A percentile compares a stretch with the other conserved stretches of the same genome.
Evolutionary conservation across 2,888 invertebrate genomes (phyloP).

Genomic region (Drosophila phalerata): DNA sequence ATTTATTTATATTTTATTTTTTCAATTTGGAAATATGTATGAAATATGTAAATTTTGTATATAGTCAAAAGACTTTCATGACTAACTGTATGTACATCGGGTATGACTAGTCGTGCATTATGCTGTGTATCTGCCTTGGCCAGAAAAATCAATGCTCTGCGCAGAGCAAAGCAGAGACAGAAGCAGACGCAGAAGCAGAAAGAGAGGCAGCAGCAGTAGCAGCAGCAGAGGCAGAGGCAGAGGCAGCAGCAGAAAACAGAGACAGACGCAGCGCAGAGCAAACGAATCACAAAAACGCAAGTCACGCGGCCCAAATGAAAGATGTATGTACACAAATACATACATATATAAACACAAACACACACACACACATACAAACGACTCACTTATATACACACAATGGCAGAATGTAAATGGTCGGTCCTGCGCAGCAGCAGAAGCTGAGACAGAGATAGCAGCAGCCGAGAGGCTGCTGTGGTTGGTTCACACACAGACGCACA

Average conservation of each 20-base stretch:
- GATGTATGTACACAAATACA: constrained; percentile 33
- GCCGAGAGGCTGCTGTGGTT: constrained; percentile 78
- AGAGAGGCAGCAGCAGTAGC: constrained; percentile 15
- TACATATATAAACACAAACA: constrained; percentile 4
- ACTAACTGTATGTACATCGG: no score
- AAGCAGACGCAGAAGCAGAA: constrained; percentile 6
- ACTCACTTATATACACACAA: constrained; percentile 16
- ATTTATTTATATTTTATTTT: no score
- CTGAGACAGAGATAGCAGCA: constrained; percentile 80
- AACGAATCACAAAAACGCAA: constrained; percentile 81
- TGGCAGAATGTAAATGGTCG: constrained; percentile 47
- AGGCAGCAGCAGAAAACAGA: constrained; percentile 23
- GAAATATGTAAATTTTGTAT: no score
- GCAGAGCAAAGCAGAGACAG: constrained; percentile 31
- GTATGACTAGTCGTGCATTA: constrained; percentile 54
- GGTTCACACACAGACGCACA: constrained; percentile 52
- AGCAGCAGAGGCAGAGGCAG: constrained; percentile 3
- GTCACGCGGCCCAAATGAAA: constrained; percentile 58
- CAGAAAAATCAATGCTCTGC: constrained; percentile 77
- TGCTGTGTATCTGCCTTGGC: constrained; percentile 73
- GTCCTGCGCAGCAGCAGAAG: constrained; percentile 78
- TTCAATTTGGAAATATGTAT: no score
- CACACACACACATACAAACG: neutral
- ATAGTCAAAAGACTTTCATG: no score
- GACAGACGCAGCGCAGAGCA: constrained; percentile 58